A percentile compares a stretch with the other conserved stretches of the same genome.
Conservation (phyloP, 2,797 vertebrate genomes). For the Cryptoprocta ferox region DNA sequence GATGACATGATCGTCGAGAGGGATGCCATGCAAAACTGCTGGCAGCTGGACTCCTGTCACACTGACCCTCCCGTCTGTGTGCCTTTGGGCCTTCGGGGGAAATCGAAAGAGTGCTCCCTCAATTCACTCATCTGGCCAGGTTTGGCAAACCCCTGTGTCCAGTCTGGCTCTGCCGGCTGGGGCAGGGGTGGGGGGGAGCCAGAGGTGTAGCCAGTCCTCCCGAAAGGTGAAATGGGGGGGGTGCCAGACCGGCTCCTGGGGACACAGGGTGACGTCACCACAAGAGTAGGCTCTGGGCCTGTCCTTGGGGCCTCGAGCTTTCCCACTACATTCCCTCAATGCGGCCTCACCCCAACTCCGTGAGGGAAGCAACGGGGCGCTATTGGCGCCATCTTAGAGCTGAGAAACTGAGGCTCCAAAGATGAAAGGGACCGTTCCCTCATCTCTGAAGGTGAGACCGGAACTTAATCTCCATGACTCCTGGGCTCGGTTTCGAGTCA, state of each 20-base stretch:
- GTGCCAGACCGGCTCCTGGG: neutral
- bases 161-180: neutral
- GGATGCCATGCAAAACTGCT: neutral
- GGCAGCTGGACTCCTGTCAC: neutral
- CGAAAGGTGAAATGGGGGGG: neutral
- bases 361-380: neutral
- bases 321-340: neutral
- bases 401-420: neutral
- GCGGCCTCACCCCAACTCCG: neutral
- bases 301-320: neutral
- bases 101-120: neutral
- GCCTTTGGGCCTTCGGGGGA: neutral
- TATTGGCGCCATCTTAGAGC: neutral
- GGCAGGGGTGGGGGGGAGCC: neutral
- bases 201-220: neutral
- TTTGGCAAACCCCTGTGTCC: neutral
- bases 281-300: accelerated
- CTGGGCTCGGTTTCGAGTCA: neutral
- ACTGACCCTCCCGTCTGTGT: neutral
- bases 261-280: accelerated
- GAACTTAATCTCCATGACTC: neutral
- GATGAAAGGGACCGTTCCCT: neutral
- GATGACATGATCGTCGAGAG: neutral
- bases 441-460: neutral
- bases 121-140: neutral